phyloP scores from a whole-genome alignment of 2,888 invertebrate species.

The Drosophila melanosoma region DNA sequence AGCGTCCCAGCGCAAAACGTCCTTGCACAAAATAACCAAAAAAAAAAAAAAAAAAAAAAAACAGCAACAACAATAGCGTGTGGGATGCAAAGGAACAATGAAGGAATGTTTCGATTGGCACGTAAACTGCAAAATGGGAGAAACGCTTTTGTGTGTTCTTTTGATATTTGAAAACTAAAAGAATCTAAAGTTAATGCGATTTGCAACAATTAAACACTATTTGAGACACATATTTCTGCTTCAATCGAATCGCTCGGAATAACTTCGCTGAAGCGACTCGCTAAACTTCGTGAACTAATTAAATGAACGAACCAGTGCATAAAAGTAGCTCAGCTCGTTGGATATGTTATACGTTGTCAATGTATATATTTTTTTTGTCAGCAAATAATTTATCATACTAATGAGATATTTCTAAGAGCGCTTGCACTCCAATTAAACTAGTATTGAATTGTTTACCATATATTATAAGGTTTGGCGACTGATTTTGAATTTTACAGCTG shows the following conservation, averaged over 20 bases:
- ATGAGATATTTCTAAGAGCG: neutral
- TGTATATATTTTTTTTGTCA: neutral
- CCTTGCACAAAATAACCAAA: constrained; percentile 47
- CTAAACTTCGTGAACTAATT: constrained; percentile 1
- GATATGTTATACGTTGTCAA: no score
- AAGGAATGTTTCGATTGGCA: neutral
- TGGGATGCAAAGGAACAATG: neutral
- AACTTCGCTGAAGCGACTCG: constrained; percentile 19
- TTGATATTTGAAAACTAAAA: constrained; percentile 31
- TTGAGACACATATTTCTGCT: constrained; percentile 56
- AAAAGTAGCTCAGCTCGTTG: constrained; percentile 10
- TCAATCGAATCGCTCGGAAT: constrained; percentile 10
- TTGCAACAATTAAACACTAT: constrained; percentile 48
- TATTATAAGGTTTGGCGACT: neutral
- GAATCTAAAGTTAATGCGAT: constrained; percentile 49
- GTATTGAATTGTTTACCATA: neutral
- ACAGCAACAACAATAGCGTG: constrained; percentile 19
- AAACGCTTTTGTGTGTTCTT: constrained; percentile 13
- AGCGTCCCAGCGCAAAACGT: constrained; percentile 46
- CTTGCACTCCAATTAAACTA: neutral
- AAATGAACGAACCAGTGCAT: constrained; percentile 7
- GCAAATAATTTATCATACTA: neutral
- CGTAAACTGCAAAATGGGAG: constrained; percentile 15
- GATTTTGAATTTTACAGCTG: constrained; percentile 13
- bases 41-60: neutral